Evolutionary conservation across 2,888 invertebrate species (phyloP), one percentile per base, ranked within the genome.

Genomic region (Peribatodes rhomboidaria): DNA sequence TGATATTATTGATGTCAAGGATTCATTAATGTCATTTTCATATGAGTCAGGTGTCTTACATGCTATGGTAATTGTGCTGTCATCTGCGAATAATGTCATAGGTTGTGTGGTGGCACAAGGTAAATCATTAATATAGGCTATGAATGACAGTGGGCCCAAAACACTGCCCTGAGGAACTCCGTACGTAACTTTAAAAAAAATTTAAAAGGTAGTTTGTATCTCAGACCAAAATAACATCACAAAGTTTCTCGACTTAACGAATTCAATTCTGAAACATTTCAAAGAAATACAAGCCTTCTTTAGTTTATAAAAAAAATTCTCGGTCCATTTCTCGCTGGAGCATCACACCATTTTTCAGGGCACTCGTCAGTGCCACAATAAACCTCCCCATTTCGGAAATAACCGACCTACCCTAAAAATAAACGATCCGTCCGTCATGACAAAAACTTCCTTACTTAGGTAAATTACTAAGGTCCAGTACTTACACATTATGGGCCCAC

Each of bases 371-470:
- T 39, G 65, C 60, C 56, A 56, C 60, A 65, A 65, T 65, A 65
- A 65, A 65, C 18, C 56, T 55, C 46, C 22, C 60, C 60, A 60
- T 60, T 65, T 61, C 46, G 44, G 39, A 52, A 68, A 56, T 67
- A 70, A 60, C 66, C 64, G 66, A 64, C 56, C 65, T 52, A 57
- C 53, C 61, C 65, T 69, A 67, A 68, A 73, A 73, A 73, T 72
- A 71, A 80, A 78, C 78, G 72, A 72, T 72, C 71, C 75, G 78
- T 71, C 71, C 77, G 78, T 78, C 78, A 77, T 77, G 73, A 78
- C 79, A 78, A 79, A 80, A 77, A 75, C 75, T 71, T 68, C 69
- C 69, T 72, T 69, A 70, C 68, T 72, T 75, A 70, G 70, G 68
- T 71, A 71, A 69, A 68, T 74, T 74, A 67, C 69, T 66, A 72